These are phyloP conservation scores for Acrobasis consociella DNA, from an alignment of 2,888 invertebrate genomes.

Conservation along the genomic window DNA sequence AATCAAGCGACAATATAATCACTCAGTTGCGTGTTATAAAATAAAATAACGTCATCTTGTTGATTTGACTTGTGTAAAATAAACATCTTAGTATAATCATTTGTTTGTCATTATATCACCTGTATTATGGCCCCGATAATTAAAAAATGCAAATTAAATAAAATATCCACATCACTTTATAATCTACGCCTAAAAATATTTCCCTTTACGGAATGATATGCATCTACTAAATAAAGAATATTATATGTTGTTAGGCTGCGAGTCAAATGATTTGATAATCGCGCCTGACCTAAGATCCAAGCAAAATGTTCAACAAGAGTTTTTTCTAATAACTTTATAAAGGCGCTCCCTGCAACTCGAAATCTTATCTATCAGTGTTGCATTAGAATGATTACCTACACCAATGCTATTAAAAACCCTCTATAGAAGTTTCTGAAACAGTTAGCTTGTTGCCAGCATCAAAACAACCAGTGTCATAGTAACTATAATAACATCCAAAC, in stretches of 20 bases:
- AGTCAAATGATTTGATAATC: not conserved
- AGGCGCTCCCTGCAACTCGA: no score
- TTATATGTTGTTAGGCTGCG: not conserved
- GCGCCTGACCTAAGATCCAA: not conserved
- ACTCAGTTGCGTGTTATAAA: not conserved
- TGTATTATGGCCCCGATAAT: slow-evolving; percentile 59
- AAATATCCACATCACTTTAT: slow-evolving; percentile 29
- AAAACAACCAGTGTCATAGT: no score
- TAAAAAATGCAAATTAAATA: slow-evolving; percentile 45
- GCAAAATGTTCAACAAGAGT: not conserved
- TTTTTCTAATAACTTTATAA: not conserved
- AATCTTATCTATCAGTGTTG: no score
- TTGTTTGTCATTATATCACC: slow-evolving; percentile 45
- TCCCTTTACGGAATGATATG: slow-evolving; percentile 54
- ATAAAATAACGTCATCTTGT: not conserved
- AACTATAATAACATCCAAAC: no score
- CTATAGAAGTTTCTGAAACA: no score
- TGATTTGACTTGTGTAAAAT: slow-evolving; percentile 28
- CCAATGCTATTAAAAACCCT: no score
- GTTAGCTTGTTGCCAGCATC: no score
- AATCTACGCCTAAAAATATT: slow-evolving; percentile 36
- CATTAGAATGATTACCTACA: no score
- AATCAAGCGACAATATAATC: not conserved
- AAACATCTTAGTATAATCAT: slow-evolving; percentile 31
- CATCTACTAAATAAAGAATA: slow-evolving; percentile 37